phyloP scores from a whole-genome alignment of 2,888 invertebrate species.

The Cephus nigrinus region DNA sequence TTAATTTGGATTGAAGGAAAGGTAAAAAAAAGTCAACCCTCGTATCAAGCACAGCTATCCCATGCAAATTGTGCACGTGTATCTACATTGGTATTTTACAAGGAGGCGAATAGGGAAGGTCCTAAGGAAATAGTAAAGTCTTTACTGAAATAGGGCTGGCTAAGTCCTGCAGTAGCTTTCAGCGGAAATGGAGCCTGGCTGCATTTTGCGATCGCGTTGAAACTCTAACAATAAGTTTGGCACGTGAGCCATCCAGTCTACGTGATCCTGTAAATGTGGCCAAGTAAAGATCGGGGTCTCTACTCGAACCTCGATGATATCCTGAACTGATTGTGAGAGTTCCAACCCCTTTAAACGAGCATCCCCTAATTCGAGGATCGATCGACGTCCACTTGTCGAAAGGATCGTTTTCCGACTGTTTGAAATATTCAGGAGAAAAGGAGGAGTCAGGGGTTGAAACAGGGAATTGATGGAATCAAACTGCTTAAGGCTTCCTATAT shows the following conservation, averaged over 20 bases:
- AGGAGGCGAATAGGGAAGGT: slow-evolving; percentile 34
- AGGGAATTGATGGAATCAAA: slow-evolving; percentile 2
- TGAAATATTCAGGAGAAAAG: slow-evolving; percentile 2
- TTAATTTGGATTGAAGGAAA: neutral
- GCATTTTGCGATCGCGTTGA: slow-evolving; percentile 35
- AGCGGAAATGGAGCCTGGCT: slow-evolving; percentile 8
- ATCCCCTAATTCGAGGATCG: slow-evolving; percentile 7
- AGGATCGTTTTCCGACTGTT: neutral
- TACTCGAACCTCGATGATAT: neutral
- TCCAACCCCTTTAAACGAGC: slow-evolving; percentile 1
- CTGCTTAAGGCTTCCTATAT: neutral
- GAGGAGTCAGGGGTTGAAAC: neutral
- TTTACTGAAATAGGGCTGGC: neutral
- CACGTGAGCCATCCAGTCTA: slow-evolving; percentile 46
- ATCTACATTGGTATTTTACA: slow-evolving; percentile 12
- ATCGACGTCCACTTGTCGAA: slow-evolving; percentile 1
- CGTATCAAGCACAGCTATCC: neutral
- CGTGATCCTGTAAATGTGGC: slow-evolving; percentile 35
- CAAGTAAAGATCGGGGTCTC: neutral
- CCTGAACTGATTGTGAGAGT: neutral
- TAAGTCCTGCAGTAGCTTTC: slow-evolving; percentile 15
- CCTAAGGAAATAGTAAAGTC: neutral
- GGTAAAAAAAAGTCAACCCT: neutral
- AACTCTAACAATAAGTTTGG: slow-evolving; percentile 37
- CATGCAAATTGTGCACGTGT: neutral